Percentiles rank a stretch among this genome's conserved stretches.
These are phyloP conservation scores for Varroa destructor DNA, from an alignment of 1,140 invertebrate genomes.

Conservation along the genomic window DNA sequence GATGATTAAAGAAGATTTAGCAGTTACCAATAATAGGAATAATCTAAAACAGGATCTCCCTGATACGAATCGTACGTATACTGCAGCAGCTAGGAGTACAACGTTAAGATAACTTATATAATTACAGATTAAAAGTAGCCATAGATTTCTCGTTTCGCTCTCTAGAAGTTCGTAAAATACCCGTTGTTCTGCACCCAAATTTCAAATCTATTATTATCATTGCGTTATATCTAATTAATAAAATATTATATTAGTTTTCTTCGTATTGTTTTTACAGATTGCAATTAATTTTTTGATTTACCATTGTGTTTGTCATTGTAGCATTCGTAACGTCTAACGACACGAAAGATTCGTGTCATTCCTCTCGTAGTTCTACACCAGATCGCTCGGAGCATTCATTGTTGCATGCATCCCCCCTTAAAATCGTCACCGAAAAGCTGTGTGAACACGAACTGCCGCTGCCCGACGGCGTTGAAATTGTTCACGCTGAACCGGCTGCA, in stretches of 20 bases:
- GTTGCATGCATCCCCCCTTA: conserved; percentile 29
- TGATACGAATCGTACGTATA: conserved; percentile 27
- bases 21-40: conserved; percentile 35
- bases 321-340: conserved; percentile 8
- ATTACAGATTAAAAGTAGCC: no score
- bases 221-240: no score
- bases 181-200: no score
- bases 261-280: no score
- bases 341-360: conserved; percentile 24
- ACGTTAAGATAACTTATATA: no score
- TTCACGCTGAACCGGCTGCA: conserved; percentile 79
- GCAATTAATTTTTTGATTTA: no score
- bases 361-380: conserved; percentile 31
- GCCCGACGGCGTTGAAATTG: conserved; percentile 75
- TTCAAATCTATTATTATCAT: background rate
- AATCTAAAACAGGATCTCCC: conserved; percentile 34
- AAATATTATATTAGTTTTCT: no score
- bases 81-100: background rate
- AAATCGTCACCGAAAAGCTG: conserved; percentile 42
- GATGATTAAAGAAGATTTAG: conserved; percentile 47
- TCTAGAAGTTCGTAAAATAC: no score
- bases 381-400: conserved; percentile 26
- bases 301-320: conserved; percentile 28
- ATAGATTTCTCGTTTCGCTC: no score
- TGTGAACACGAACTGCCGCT: conserved; percentile 69